Evolutionary conservation across 2,797 vertebrate species (phyloP).

Genomic region (Tangara arthus): DNA sequence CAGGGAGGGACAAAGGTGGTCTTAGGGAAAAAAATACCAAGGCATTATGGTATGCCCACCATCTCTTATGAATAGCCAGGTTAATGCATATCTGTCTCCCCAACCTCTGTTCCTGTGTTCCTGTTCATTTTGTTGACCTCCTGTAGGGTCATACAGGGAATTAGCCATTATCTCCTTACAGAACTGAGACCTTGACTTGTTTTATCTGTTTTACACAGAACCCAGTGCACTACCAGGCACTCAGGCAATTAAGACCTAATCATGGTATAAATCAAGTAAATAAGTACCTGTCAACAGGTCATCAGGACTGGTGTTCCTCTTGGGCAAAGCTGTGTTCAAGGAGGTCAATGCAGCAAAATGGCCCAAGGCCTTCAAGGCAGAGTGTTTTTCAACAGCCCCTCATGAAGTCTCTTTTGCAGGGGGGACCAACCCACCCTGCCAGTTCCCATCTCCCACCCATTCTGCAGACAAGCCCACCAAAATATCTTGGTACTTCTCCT

Average conservation of each 20-base stretch:
- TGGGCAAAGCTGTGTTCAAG: background rate
- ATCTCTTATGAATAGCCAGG: background rate
- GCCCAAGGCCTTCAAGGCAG: background rate
- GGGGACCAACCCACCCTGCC: background rate
- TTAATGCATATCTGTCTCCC: background rate
- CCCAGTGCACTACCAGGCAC: background rate
- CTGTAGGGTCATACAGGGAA: background rate
- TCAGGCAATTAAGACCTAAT: constrained; percentile 18
- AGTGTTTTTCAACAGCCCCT: accelerated
- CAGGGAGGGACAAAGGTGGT: background rate
- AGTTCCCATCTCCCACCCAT: background rate
- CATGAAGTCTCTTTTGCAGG: background rate
- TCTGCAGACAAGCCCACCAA: background rate
- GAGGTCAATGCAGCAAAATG: background rate
- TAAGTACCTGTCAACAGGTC: background rate
- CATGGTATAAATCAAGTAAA: constrained; percentile 21
- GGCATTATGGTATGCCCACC: accelerated
- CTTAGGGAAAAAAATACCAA: background rate
- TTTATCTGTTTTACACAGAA: background rate
- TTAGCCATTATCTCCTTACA: background rate
- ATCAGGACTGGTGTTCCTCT: background rate
- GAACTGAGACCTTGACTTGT: background rate
- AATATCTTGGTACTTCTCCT: background rate
- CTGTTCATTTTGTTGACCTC: background rate
- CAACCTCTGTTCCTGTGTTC: background rate